Conservation (phyloP, 1,140 invertebrate species). For the Panonychus citri region DNA sequence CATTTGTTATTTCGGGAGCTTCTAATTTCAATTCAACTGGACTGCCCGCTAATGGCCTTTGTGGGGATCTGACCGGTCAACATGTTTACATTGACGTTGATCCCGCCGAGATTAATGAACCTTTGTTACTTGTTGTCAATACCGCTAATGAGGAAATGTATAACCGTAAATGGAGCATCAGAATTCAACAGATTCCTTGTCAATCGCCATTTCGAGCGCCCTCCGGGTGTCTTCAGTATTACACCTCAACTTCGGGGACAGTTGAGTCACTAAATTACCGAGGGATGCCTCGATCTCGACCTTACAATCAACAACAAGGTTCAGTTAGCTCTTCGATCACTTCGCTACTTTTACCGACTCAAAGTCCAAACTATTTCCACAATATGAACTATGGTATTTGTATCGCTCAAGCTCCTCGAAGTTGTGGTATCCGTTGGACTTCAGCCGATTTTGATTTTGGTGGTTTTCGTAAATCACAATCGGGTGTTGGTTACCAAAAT, state of each 20-base stretch:
- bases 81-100: constrained; percentile 13
- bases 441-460: constrained; percentile 12
- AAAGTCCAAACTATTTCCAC: constrained; percentile 24
- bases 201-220: constrained; percentile 29
- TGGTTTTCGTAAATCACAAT: neutral
- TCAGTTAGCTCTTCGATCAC: neutral
- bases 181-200: constrained; percentile 11
- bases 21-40: constrained; percentile 12
- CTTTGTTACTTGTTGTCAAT: constrained; percentile 10
- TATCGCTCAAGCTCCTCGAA: constrained; percentile 6
- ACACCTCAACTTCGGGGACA: constrained; percentile 33
- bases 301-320: neutral
- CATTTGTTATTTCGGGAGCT: constrained; percentile 11
- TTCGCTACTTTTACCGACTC: neutral
- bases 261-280: constrained; percentile 40
- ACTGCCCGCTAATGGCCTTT: constrained; percentile 7
- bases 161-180: constrained; percentile 11
- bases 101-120: constrained; percentile 7
- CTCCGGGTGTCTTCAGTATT: constrained; percentile 53
- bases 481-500: constrained; percentile 2
- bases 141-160: constrained; percentile 12
- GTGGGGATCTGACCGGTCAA: constrained; percentile 12
- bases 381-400: constrained; percentile 55
- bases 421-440: constrained; percentile 8
- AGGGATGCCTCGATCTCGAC: neutral